phyloP scores from a whole-genome alignment of 2,113 vertebrate species.

The Turnix velox region DNA sequence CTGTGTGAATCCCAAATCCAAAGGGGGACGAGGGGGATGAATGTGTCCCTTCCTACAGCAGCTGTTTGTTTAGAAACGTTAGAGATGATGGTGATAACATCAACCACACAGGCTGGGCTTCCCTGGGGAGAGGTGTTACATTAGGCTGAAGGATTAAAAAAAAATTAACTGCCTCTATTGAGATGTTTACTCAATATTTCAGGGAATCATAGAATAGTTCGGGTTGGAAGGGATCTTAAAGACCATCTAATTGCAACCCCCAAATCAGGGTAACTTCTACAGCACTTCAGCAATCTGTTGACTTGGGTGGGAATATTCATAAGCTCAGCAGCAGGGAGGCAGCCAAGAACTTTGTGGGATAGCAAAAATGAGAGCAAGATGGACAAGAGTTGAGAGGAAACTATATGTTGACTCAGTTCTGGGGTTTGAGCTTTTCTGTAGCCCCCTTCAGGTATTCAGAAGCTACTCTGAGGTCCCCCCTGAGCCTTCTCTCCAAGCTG shows the following conservation, averaged over 20 bases:
- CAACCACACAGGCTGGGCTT: not conserved
- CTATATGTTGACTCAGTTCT: not conserved
- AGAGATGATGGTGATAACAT: conserved; percentile 16
- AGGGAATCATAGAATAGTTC: too few species aligned
- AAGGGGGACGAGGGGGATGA: conserved; percentile 43
- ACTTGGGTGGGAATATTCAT: conserved; percentile 1
- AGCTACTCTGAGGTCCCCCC: too few species aligned
- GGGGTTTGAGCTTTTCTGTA: too few species aligned
- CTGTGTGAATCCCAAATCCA: conserved; percentile 30
- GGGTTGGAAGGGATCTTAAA: too few species aligned
- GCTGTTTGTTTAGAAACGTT: conserved; percentile 46
- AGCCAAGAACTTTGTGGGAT: not conserved
- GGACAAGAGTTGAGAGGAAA: not conserved
- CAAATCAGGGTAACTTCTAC: not conserved
- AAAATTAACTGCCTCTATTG: conserved; percentile 19
- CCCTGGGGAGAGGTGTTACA: conserved; percentile 40
- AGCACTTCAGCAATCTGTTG: not conserved
- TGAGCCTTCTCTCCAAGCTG: too few species aligned
- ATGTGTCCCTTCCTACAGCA: conserved; percentile 41
- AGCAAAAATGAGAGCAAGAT: not conserved
- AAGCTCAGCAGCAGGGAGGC: not conserved
- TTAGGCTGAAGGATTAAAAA: not conserved
- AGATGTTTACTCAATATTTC: conserved; percentile 60
- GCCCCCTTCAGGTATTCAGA: too few species aligned
- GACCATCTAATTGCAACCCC: too few species aligned